Base-by-base conservation (phyloP, 2,888 invertebrate genomes). In the Lydus trimaculatus region DNA sequence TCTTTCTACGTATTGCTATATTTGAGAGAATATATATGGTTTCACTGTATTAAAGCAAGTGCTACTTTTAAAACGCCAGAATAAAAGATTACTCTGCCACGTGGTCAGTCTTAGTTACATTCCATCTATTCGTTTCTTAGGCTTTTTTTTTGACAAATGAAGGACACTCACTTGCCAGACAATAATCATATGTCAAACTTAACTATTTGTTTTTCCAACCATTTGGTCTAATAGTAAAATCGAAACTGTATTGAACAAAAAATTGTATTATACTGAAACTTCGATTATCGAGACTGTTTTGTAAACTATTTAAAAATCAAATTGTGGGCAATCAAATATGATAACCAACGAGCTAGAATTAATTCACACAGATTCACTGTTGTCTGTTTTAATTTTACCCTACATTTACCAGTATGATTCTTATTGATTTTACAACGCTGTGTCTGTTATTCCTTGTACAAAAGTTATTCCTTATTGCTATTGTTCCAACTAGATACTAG, bases 11-110 rank as follows among this genome's bases (percentile, higher is more conserved):
- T 76, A 68, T 48, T 25, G 61, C 66, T 61, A 68, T 67, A 72
- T 73, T 72, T 72, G 65, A 28, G 63, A 58, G 70, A 72, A 75
- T 74, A 73, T 74, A 73, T 74, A 75, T 70, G 74, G 74, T 75
- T 75, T 75, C 69, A 69, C 67, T 74, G 73, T 73, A 73, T 73
- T 76, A 73, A 65, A 66, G 69, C 63, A 73, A 72, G 69, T 67
- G 65, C 73, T 68, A 72, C 73, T 70, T 70, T 66, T 68, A 66
- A 61, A 64, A 62, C 13, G 64, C 20, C 25, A 60, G 61, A 60
- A 72, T 72, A 68, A 72, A 72, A 69, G 67, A 72, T 72, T 66
- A 69, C 68, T 13, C 66, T 52, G 60, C 67, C 70, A 71, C 72
- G 72, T 65, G 72, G 69, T 70, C 65, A 70, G 64, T 61, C n/a